Conservation (phyloP, 2,113 vertebrate species). For the Callionymus lyra region DNA sequence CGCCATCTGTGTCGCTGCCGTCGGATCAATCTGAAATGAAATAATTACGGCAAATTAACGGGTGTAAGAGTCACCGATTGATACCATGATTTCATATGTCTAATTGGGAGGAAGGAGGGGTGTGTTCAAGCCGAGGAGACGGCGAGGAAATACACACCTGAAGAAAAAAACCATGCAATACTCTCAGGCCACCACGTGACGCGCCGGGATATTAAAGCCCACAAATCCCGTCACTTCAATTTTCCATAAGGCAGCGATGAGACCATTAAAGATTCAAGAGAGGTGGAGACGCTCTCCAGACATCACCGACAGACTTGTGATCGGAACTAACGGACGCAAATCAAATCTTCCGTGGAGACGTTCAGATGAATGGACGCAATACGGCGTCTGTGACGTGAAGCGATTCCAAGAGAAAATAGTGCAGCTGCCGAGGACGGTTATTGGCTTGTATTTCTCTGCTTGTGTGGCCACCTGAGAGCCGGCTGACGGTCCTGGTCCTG, state of each 20-base stretch:
- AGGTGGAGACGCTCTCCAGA: slow-evolving; percentile 28
- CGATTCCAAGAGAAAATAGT: slow-evolving; percentile 41
- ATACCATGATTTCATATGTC: slow-evolving; percentile 49
- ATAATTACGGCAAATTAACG: slow-evolving; percentile 64
- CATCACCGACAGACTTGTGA: slow-evolving; percentile 22
- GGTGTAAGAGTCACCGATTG: slow-evolving; percentile 59
- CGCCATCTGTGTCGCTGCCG: slow-evolving; percentile 40
- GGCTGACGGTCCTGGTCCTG: slow-evolving; percentile 60
- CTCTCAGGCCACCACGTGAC: slow-evolving; percentile 6
- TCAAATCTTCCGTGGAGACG: slow-evolving; percentile 45
- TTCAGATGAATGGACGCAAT: slow-evolving; percentile 48
- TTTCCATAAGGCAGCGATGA: slow-evolving; percentile 33
- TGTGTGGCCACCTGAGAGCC: slow-evolving; percentile 55
- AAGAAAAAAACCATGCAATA: background rate
- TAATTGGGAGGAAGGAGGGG: slow-evolving; percentile 46
- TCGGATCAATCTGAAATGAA: slow-evolving; percentile 61
- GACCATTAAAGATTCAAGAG: slow-evolving; percentile 43
- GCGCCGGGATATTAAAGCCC: slow-evolving; percentile 32
- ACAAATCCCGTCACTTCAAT: slow-evolving; percentile 30
- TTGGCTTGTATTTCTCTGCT: slow-evolving; percentile 56
- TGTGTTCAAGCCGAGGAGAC: background rate
- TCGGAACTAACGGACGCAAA: slow-evolving; percentile 50
- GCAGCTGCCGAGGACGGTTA: slow-evolving; percentile 45
- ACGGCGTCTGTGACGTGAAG: slow-evolving; percentile 34
- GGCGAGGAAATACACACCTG: slow-evolving; percentile 6